phyloP scores from a whole-genome alignment of 2,797 vertebrate genomes.

The Coilia nasus region DNA sequence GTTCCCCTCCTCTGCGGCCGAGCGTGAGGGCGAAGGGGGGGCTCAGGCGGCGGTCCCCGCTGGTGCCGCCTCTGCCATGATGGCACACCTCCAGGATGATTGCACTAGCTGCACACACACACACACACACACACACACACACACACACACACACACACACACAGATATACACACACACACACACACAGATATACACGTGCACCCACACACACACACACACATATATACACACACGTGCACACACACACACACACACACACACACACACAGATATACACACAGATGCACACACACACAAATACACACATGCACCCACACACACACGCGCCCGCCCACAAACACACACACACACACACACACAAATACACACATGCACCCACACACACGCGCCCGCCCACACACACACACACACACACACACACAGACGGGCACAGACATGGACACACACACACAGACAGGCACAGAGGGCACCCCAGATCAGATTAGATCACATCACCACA shows the following conservation, averaged over 20 bases:
- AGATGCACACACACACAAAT: neutral
- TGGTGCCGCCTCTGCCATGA: conserved; percentile 39
- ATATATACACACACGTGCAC: neutral
- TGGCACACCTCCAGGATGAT: conserved; percentile 64
- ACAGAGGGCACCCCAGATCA: conserved; percentile 8
- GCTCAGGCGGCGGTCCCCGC: conserved; percentile 64
- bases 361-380: neutral
- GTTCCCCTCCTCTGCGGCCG: conserved; percentile 43
- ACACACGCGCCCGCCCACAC: neutral
- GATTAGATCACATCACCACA: neutral
- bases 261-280: conserved; percentile 39
- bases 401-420: conserved; percentile 68
- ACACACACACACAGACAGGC: neutral
- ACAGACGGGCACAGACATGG: conserved; percentile 24
- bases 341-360: conserved; percentile 5
- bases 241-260: conserved; percentile 67
- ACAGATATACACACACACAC: conserved; percentile 67
- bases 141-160: conserved; percentile 25
- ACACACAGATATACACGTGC: conserved; percentile 48
- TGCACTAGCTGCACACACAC: conserved; percentile 69
- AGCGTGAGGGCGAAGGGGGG: conserved; percentile 41
- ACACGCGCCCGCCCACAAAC: no score
- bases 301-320: conserved; percentile 63
- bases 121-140: conserved; percentile 42
- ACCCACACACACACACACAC: conserved; percentile 56